Conservation (phyloP, 2,888 invertebrate species). For the Chironomus tentans region DNA sequence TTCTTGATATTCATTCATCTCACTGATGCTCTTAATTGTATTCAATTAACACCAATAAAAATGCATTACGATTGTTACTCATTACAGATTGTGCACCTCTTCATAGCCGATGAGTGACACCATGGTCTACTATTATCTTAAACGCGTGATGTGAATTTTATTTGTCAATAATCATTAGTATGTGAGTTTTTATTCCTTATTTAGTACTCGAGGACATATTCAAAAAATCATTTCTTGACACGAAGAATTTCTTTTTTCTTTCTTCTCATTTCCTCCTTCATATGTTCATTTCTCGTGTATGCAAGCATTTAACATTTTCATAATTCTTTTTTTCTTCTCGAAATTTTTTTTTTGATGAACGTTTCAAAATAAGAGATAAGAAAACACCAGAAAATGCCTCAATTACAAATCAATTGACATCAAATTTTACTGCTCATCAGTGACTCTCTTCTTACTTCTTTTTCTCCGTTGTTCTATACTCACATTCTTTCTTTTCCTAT, state of each 20-base stretch:
- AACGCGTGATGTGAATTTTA: slow-evolving; percentile 4
- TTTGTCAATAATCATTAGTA: neutral
- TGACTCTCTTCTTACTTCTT: neutral
- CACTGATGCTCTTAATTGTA: slow-evolving; percentile 10
- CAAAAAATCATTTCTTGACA: slow-evolving; percentile 6
- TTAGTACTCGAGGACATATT: neutral
- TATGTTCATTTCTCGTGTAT: neutral
- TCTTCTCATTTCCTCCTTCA: neutral
- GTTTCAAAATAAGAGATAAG: neutral
- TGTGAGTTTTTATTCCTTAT: neutral
- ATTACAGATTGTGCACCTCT: slow-evolving; percentile 1
- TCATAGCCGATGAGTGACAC: neutral
- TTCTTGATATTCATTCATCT: neutral
- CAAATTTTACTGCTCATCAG: slow-evolving; percentile 2
- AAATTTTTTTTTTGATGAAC: too few relatives aligned
- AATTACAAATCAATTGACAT: slow-evolving; percentile 10
- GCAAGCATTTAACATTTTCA: neutral
- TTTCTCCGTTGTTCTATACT: neutral
- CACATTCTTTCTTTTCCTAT: too few relatives aligned
- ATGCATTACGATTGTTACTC: slow-evolving; percentile 22
- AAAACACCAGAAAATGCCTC: neutral
- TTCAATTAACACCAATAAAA: slow-evolving; percentile 26
- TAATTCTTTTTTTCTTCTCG: neutral
- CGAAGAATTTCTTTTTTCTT: neutral
- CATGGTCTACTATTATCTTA: neutral